Evolutionary conservation across 2,888 invertebrate genomes (phyloP).

Genomic region (Leptinotarsa juncta): DNA sequence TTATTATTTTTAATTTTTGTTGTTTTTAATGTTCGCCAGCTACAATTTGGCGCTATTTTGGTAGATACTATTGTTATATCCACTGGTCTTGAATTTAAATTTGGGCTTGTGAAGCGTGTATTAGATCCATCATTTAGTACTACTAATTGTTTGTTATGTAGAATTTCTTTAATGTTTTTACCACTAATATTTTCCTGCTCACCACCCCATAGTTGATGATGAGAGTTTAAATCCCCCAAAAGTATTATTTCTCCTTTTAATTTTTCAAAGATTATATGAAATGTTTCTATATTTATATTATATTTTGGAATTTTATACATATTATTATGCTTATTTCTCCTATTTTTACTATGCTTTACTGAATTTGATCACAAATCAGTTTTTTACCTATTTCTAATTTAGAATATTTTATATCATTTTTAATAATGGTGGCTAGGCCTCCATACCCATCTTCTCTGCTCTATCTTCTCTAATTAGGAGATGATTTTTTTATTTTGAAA

Average conservation of each 20-base stretch:
- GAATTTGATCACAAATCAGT: background rate
- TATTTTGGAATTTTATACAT: conserved; percentile 8
- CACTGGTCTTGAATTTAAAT: background rate
- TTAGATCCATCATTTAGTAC: conserved; percentile 19
- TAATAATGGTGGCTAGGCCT: background rate
- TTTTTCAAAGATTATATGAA: background rate
- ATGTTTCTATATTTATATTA: background rate
- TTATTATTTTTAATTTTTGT: too few species aligned
- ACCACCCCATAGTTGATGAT: conserved; percentile 16
- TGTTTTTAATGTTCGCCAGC: background rate
- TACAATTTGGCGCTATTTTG: background rate
- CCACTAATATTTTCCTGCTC: background rate
- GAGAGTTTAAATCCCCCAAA: conserved; percentile 20
- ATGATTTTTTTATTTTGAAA: background rate
- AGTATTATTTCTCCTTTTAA: background rate
- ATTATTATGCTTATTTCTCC: conserved; percentile 14
- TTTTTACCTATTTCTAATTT: background rate
- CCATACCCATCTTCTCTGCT: background rate
- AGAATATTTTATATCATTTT: background rate
- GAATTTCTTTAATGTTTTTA: background rate
- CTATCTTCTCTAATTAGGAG: background rate
- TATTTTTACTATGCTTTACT: background rate
- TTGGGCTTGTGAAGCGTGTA: conserved; percentile 6
- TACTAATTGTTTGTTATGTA: background rate
- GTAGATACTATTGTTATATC: conserved; percentile 12